Conservation (phyloP, 2,113 vertebrate genomes). For the Sprattus sprattus region DNA sequence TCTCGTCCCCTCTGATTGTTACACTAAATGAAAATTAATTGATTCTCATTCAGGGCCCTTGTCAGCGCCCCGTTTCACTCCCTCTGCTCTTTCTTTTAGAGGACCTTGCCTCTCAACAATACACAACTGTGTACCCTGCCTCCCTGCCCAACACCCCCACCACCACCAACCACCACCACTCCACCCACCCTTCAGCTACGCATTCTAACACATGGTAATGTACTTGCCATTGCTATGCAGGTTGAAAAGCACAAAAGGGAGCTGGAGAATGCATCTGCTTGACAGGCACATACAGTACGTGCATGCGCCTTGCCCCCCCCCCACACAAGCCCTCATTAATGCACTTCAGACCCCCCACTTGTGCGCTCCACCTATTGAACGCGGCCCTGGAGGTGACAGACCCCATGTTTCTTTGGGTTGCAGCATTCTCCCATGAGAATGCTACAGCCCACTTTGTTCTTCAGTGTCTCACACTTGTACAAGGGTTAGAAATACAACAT, state of each 20-base stretch:
- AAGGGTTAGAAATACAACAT: neutral
- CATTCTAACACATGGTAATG: conserved; percentile 67
- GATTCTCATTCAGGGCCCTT: conserved; percentile 69
- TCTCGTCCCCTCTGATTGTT: conserved; percentile 66
- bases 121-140: conserved; percentile 32
- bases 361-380: conserved; percentile 31
- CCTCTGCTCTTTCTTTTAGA: conserved; percentile 63
- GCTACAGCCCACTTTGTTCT: neutral
- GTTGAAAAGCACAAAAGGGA: conserved; percentile 56
- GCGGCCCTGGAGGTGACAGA: conserved; percentile 1
- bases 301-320: conserved; percentile 39
- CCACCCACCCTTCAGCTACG: conserved; percentile 45
- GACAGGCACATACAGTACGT: conserved; percentile 59
- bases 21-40: conserved; percentile 80
- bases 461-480: neutral
- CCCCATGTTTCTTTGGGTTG: neutral
- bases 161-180: neutral
- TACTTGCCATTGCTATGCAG: conserved; percentile 64
- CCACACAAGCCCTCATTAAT: conserved; percentile 31
- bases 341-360: conserved; percentile 45
- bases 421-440: conserved; percentile 4
- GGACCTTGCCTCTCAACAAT: conserved; percentile 66
- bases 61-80: conserved; percentile 66
- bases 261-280: conserved; percentile 42
- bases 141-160: neutral